Base-by-base conservation (phyloP, 2,113 vertebrate genomes). In the Murina feae region DNA sequence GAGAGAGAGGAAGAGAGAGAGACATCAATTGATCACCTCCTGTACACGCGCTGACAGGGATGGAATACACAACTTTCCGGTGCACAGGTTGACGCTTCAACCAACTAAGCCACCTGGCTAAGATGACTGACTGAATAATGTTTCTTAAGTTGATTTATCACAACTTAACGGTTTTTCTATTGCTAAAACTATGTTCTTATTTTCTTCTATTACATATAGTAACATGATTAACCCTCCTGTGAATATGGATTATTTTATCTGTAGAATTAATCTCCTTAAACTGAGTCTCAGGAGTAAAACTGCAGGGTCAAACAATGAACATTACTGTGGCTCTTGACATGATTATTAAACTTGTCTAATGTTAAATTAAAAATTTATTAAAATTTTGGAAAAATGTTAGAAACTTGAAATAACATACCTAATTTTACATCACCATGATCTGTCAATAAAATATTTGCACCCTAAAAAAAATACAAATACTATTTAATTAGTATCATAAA, bases 361-460 rank as follows among this genome's bases (percentile, higher is more conserved):
- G 8, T 75, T 86, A 95, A 79, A 96, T 87, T 83, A 66, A 91
- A 80, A 60, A 76, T 78, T 80, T 72, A 81, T 51, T 51, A 86
- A 76, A 79, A 35, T 12, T 53, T 68, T 4, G 1, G n/a, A 89
- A 92, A 87, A 88, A 32, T n/a, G 39, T 79, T 96, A 97, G 63
- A 39, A 76, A 86, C 28, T 12, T 76, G 47, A 95, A 92, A n/a
- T 47, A 94, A 94, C 98, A 98, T 98, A 99, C 99, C 99, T 97
- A 99, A 98, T 98, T 99, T 99, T 96, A 99, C 98, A 96, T 99
- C 99, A 83, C 99, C 99, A 1, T 99, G 99, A 97, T 99, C 99
- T 92, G 99, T 99, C 20, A 99, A 98, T 47, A 99, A 98, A 97
- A 99, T 99, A 98, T 99, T 99, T 93, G 99, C 99, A 94, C 99